Base-by-base conservation (phyloP, 1,140 invertebrate species). In the Drosophila sproati region DNA sequence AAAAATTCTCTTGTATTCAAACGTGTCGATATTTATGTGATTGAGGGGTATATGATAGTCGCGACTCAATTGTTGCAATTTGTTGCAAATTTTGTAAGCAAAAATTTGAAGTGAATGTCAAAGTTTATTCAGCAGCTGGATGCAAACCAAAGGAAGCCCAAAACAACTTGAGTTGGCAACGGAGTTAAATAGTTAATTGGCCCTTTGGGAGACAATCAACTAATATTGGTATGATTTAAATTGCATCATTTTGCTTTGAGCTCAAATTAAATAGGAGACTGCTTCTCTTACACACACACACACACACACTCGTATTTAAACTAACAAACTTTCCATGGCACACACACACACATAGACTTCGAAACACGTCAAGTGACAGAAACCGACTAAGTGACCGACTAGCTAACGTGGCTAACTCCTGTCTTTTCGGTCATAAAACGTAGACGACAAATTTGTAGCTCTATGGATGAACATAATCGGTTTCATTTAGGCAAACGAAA, bases 391-490 rank as follows among this genome's bases (percentile, higher is more conserved):
- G 41, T 37, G 41, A 45, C 29, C 5, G 35, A 32, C 12, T 12
- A 47, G 31, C 6, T 2, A 28, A 5, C 29, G 35, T 57, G 60
- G 12, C 12, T 32, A n/a, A 32, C 45, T 12, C 20, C 43, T 37
- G 39, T 50, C 39, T 48, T 41, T 50, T 54, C n/a, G 57, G 67
- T 67, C 71, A 86, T 86, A 78, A 85, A 81, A 67, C 60, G 74
- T 60, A 60, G 60, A 57, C 41, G 69, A 66, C 69, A 82, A 87
- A 88, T 87, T 87, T 87, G 79, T 80, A 70, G 62, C 69, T 80
- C 76, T 80, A 73, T 69, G 82, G 72, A 87, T 74, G 82, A 66
- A 86, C 82, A 86, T 86, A 86, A 86, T 86, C 82, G 78, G 67
- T 86, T 86, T 81, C 73, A 67, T 56, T 55, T 20, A 10, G 10